phyloP scores from a whole-genome alignment of 1,140 invertebrate species.

The Zaprionus lachaisei region DNA sequence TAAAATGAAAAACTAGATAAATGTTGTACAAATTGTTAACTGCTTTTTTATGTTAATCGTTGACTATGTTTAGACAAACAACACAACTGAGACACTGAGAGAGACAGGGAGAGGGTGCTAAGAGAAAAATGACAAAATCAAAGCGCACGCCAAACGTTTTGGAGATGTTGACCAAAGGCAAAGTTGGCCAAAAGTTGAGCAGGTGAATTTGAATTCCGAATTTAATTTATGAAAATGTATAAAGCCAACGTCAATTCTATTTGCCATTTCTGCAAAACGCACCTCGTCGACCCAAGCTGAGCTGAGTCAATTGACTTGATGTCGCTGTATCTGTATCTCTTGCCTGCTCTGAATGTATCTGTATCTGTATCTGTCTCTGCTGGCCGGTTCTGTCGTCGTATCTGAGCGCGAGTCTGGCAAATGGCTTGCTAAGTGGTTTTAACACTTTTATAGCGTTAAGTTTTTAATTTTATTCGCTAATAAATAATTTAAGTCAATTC shows the following conservation, averaged over 20 bases:
- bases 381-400: constrained; percentile 10
- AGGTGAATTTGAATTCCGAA: constrained; percentile 42
- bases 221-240: constrained; percentile 50
- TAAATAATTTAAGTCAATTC: constrained; percentile 83
- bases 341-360: constrained; percentile 31
- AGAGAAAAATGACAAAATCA: constrained; percentile 74
- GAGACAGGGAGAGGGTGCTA: not conserved
- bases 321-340: constrained; percentile 16
- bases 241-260: constrained; percentile 35
- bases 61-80: constrained; percentile 68
- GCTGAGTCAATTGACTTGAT: not conserved
- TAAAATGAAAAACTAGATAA: constrained; percentile 79
- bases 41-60: constrained; percentile 81
- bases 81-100: not conserved
- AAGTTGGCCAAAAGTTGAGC: constrained; percentile 30
- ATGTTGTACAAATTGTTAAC: constrained; percentile 83
- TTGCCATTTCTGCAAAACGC: constrained; percentile 27
- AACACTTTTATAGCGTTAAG: constrained; percentile 84
- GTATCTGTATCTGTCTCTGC: constrained; percentile 23
- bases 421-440: constrained; percentile 84
- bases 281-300: constrained; percentile 7
- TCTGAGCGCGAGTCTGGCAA: constrained; percentile 58
- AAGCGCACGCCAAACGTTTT: constrained; percentile 64
- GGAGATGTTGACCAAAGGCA: constrained; percentile 33
- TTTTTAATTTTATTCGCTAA: constrained; percentile 83